These are phyloP conservation scores for Echiichthys vipera DNA, from an alignment of 2,797 vertebrate genomes.

Conservation along the genomic window DNA sequence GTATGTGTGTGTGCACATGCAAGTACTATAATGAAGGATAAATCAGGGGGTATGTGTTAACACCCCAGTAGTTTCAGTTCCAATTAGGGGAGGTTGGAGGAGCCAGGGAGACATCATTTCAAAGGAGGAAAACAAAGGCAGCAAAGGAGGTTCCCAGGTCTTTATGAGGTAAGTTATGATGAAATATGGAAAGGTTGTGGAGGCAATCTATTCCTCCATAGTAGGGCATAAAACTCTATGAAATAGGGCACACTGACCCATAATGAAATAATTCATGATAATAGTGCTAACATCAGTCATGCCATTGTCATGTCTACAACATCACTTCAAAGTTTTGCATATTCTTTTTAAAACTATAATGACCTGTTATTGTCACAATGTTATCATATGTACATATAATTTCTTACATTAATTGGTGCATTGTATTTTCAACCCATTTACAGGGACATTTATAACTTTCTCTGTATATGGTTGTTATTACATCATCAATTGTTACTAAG, in stretches of 20 bases:
- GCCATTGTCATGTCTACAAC: neutral
- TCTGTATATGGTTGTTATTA: neutral
- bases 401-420: neutral
- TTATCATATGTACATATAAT: neutral
- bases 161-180: conserved; percentile 60
- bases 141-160: conserved; percentile 33
- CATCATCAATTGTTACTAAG: neutral
- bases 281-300: conserved; percentile 10
- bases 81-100: conserved; percentile 52
- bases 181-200: conserved; percentile 45
- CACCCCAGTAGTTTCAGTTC: conserved; percentile 42
- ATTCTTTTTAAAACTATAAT: neutral
- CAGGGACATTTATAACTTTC: neutral
- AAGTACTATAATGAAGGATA: conserved; percentile 15
- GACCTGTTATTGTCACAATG: neutral
- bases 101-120: conserved; percentile 50
- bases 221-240: conserved; percentile 5
- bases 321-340: neutral
- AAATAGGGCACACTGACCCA: neutral
- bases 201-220: conserved; percentile 28
- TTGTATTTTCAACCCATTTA: neutral
- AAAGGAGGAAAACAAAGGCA: conserved; percentile 52
- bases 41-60: conserved; percentile 39
- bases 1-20: neutral
- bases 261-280: conserved; percentile 20